phyloP scores from a whole-genome alignment of 2,113 vertebrate genomes.

The Colossoma macropomum region DNA sequence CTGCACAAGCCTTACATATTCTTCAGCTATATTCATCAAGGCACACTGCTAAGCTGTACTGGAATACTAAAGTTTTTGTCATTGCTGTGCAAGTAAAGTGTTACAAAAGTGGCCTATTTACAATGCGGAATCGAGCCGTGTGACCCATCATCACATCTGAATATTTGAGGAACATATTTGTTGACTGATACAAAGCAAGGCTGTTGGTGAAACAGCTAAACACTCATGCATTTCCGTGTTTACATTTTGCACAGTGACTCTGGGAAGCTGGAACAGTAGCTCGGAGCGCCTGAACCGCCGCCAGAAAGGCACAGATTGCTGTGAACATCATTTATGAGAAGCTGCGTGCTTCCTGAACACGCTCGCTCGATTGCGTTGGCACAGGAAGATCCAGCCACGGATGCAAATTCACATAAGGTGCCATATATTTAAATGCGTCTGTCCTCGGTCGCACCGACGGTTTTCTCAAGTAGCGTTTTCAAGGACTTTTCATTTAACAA shows the following conservation, averaged over 20 bases:
- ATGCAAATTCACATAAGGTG: constrained; percentile 9
- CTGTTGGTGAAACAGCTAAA: constrained; percentile 16
- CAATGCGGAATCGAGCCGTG: background rate
- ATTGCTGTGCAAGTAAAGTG: background rate
- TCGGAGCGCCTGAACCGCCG: constrained; percentile 38
- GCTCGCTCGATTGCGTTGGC: background rate
- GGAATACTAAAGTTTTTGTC: background rate
- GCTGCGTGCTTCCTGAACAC: constrained; percentile 13
- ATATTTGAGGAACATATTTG: constrained; percentile 1
- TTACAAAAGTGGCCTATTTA: background rate
- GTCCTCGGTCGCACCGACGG: background rate
- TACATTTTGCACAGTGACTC: constrained; percentile 33
- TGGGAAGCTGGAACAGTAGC: constrained; percentile 53
- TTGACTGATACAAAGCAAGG: constrained; percentile 1
- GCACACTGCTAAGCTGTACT: background rate
- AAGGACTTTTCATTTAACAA: background rate
- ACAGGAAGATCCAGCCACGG: constrained; percentile 3
- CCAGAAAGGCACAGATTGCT: constrained; percentile 45
- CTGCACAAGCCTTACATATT: background rate
- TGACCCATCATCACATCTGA: constrained; percentile 19
- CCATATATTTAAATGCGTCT: background rate
- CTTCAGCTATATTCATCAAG: background rate
- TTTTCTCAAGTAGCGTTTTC: background rate
- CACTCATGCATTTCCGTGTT: constrained; percentile 40
- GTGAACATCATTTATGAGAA: constrained; percentile 33